Conservation (phyloP, 1,140 invertebrate genomes). For the Camponotus pennsylvanicus region DNA sequence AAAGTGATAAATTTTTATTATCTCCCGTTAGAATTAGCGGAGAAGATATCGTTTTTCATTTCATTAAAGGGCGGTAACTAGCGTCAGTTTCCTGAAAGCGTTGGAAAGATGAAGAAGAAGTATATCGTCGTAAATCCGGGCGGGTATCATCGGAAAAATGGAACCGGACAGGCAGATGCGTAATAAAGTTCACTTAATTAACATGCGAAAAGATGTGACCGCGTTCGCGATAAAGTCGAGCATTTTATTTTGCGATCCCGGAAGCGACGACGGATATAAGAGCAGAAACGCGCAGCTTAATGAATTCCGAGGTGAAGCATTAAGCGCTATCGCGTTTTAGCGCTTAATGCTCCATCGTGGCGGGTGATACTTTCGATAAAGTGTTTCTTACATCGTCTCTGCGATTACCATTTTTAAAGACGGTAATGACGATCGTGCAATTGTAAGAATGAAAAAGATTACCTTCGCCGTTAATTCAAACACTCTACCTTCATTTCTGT, state of each 20-base stretch:
- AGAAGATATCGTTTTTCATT: constrained; percentile 36
- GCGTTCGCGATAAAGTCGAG: constrained; percentile 39
- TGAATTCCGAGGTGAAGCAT: constrained; percentile 51
- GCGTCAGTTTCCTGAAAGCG: constrained; percentile 3
- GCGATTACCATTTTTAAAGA: constrained; percentile 55
- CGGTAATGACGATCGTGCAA: constrained; percentile 37
- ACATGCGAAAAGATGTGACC: constrained; percentile 56
- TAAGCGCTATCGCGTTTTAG: constrained; percentile 34
- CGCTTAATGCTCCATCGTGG: constrained; percentile 58
- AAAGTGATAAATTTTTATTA: constrained; percentile 51
- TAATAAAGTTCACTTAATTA: constrained; percentile 62
- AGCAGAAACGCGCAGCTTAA: constrained; percentile 47
- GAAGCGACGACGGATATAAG: constrained; percentile 35
- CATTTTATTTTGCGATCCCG: constrained; percentile 55
- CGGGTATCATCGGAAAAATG: constrained; percentile 52
- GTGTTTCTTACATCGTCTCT: constrained; percentile 50
- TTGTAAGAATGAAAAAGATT: not conserved
- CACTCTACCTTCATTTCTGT: not conserved
- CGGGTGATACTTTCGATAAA: constrained; percentile 54
- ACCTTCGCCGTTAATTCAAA: not conserved
- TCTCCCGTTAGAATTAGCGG: not conserved
- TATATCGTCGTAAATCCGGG: constrained; percentile 44
- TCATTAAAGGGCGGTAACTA: constrained; percentile 14
- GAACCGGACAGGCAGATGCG: not conserved
- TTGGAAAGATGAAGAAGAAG: constrained; percentile 1